These are phyloP conservation scores for Hystrix brachyura DNA, from an alignment of 2,113 vertebrate species.

Conservation along the genomic window DNA sequence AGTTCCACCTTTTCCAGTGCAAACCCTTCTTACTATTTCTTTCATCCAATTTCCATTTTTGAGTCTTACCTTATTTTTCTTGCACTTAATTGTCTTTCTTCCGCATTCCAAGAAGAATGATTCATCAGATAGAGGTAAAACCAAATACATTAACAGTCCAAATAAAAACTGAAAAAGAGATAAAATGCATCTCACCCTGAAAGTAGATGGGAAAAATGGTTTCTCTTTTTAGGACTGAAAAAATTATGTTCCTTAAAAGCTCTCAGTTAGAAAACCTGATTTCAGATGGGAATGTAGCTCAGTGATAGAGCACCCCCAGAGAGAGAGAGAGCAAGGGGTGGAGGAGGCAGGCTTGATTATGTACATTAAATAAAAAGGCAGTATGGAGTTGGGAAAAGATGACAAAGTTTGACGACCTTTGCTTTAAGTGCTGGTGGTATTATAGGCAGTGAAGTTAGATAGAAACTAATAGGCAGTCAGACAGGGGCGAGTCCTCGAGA, in stretches of 20 bases:
- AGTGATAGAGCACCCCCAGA: not conserved
- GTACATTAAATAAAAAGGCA: slow-evolving; percentile 43
- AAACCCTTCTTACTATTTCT: not conserved
- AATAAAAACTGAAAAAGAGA: not conserved
- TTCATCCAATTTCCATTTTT: slow-evolving; percentile 25
- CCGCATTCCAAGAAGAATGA: slow-evolving; percentile 18
- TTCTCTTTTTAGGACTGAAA: slow-evolving; percentile 12
- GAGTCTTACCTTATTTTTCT: slow-evolving; percentile 8
- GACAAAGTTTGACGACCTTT: not conserved
- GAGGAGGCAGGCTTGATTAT: not conserved
- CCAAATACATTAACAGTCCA: slow-evolving; percentile 14
- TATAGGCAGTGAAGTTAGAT: not conserved
- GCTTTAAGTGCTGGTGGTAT: slow-evolving; percentile 9
- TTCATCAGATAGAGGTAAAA: slow-evolving; percentile 58
- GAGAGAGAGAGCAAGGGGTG: not conserved
- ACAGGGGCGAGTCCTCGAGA: not conserved
- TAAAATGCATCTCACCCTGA: not conserved
- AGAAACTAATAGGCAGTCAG: not conserved
- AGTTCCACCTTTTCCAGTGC: not conserved
- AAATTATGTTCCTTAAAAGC: not conserved
- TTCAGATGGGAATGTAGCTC: not conserved
- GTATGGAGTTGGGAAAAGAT: slow-evolving; percentile 4
- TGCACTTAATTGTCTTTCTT: slow-evolving; percentile 37
- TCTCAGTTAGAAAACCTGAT: not conserved
- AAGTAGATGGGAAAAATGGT: not conserved